Percentiles rank a stretch among this genome's conserved stretches.
phyloP scores from a whole-genome alignment of 2,888 invertebrate species.

The Rhagonycha fulva region DNA sequence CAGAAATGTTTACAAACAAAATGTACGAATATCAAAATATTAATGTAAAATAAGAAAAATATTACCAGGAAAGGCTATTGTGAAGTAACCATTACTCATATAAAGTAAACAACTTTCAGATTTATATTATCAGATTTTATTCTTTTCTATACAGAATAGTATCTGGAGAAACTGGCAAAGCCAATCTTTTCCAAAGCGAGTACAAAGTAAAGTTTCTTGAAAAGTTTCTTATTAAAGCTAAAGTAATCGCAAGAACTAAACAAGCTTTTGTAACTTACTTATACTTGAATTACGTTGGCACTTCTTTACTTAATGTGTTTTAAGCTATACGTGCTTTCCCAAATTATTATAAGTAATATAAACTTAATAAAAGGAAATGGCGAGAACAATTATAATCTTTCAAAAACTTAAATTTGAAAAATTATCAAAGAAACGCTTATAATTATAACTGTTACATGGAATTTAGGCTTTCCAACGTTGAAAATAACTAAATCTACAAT shows the following conservation, averaged over 20 bases:
- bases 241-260: conserved; percentile 8
- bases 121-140: background rate
- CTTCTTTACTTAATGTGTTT: conserved; percentile 9
- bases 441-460: background rate
- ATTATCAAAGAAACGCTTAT: background rate
- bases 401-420: background rate
- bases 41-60: background rate
- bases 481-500: no score
- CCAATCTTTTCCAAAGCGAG: conserved; percentile 10
- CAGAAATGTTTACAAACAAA: background rate
- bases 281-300: conserved; percentile 4
- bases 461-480: no score
- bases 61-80: background rate
- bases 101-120: conserved; percentile 4
- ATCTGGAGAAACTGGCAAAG: conserved; percentile 4
- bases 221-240: conserved; percentile 11
- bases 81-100: background rate
- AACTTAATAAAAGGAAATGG: background rate
- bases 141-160: conserved; percentile 8
- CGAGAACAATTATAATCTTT: background rate
- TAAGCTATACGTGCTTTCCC: background rate
- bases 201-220: conserved; percentile 8
- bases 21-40: background rate
- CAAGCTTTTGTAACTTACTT: conserved; percentile 14
- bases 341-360: background rate